These are phyloP conservation scores for Gracilinanus agilis DNA, from an alignment of 2,113 vertebrate species.

Conservation along the genomic window DNA sequence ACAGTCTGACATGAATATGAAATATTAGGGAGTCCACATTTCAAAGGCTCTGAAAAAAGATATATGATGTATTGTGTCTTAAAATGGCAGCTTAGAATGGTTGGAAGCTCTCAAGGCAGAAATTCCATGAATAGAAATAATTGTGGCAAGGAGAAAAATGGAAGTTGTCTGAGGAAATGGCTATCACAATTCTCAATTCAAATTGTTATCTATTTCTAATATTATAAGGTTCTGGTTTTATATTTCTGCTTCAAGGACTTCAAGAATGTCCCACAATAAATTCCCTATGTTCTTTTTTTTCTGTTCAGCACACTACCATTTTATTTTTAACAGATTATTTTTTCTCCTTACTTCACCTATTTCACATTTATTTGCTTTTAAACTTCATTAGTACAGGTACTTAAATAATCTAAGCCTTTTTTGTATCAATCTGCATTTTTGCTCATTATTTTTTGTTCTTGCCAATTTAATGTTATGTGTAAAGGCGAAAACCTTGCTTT, in stretches of 20 bases:
- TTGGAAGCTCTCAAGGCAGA: neutral
- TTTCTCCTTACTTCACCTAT: neutral
- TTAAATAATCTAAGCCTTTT: neutral
- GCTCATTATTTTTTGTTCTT: neutral
- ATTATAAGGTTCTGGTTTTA: neutral
- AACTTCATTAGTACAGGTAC: constrained; percentile 16
- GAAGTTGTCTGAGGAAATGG: neutral
- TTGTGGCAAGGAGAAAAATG: neutral
- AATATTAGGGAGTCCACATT: neutral
- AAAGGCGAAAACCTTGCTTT: constrained; percentile 4
- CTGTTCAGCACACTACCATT: neutral
- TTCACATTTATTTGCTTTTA: constrained; percentile 18
- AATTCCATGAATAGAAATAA: neutral
- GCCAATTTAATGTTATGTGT: neutral
- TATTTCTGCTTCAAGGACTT: neutral
- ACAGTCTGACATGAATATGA: neutral
- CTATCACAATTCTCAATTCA: neutral
- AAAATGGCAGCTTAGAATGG: neutral
- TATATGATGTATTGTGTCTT: neutral
- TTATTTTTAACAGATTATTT: neutral
- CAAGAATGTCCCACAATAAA: neutral
- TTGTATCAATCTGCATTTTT: constrained; percentile 15
- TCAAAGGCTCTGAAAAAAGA: neutral
- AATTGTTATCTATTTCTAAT: neutral
- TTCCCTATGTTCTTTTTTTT: neutral